Evolutionary conservation across 2,797 vertebrate genomes (phyloP), one percentile per base, ranked within the genome.

Genomic region (Lophius americanus): DNA sequence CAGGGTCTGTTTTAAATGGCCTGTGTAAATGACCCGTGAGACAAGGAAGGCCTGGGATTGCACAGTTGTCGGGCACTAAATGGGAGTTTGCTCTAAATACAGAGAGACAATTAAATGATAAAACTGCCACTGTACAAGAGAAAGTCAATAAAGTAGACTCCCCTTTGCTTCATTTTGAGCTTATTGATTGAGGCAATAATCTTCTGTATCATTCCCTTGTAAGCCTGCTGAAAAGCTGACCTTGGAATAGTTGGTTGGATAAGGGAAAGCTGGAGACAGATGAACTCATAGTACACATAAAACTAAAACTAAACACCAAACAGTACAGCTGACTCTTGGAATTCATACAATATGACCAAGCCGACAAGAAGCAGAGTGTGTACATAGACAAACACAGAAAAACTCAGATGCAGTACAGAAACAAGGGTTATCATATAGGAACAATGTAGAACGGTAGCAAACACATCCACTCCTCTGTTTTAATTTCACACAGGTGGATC

Each of bases 181-280:
- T 94, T 94, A 94, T 94, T 94, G 94, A 95, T 94, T 88, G 92
- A 89, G 65, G 91, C 92, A 95, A 94, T 94, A 93, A 93, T 94
- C 93, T 94, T 92, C 90, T 86, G 90, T 92, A 94, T 93, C 92
- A 93, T 94, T 93, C 91, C 92, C 91, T 85, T 90, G 89, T 90
- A 95, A 94, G 89, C 89, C 82, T 70, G 82, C 92, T 89, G 92
- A 93, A 94, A 91, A 92, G 87, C 92, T 92, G 93, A 94, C 93
- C 93, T 93, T 92, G 92, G 87, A 92, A 89, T 92, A 89, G 88
- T 91, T 89, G 85, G 90, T 91, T 88, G 86, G 91, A 79, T 76
- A 86, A 90, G 88, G 84, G 70, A 86, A 75, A 78, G 75, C 71
- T 59, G 6, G 80, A 89, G 81, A 85, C 73, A 64, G 68, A 60